Conservation (phyloP, 2,113 vertebrate genomes). For the Opisthocomus hoazin region DNA sequence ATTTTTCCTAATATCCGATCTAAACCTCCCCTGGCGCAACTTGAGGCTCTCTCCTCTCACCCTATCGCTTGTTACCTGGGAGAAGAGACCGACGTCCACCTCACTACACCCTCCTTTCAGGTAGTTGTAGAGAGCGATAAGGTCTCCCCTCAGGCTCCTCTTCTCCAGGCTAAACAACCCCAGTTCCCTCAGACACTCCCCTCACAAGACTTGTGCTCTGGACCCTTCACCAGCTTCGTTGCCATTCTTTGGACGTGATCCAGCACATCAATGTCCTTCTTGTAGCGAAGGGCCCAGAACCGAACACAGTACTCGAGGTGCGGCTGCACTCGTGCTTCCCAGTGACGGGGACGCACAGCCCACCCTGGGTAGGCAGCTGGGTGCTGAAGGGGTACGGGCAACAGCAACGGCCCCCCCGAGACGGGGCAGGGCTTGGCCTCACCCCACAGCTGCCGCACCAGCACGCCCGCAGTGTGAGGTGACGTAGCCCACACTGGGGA, state of each 20-base stretch:
- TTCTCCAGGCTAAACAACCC: too few species aligned
- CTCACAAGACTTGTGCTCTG: too few species aligned
- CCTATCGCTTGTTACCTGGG: too few species aligned
- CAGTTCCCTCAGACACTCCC: too few species aligned
- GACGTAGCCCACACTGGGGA: not conserved
- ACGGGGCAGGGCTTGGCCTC: not conserved
- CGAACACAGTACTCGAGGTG: not conserved
- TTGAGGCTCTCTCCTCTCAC: too few species aligned
- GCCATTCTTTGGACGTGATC: fast-evolving
- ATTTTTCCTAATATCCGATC: too few species aligned
- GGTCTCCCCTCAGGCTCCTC: too few species aligned
- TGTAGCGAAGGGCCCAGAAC: not conserved
- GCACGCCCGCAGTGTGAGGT: fast-evolving
- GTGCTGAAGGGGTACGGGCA: not conserved
- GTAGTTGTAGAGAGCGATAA: too few species aligned
- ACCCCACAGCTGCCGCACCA: not conserved
- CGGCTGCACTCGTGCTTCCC: fast-evolving
- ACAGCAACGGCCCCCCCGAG: not conserved
- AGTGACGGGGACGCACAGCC: not conserved
- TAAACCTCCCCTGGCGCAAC: too few species aligned
- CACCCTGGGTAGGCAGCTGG: not conserved
- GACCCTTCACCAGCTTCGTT: too few species aligned
- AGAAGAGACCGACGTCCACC: too few species aligned
- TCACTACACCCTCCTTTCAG: too few species aligned
- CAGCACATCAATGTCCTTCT: not conserved